A percentile compares a stretch with the other conserved stretches of the same genome.
These are phyloP conservation scores for Platyscapa corneri DNA, from an alignment of 1,140 invertebrate genomes.

Conservation along the genomic window DNA sequence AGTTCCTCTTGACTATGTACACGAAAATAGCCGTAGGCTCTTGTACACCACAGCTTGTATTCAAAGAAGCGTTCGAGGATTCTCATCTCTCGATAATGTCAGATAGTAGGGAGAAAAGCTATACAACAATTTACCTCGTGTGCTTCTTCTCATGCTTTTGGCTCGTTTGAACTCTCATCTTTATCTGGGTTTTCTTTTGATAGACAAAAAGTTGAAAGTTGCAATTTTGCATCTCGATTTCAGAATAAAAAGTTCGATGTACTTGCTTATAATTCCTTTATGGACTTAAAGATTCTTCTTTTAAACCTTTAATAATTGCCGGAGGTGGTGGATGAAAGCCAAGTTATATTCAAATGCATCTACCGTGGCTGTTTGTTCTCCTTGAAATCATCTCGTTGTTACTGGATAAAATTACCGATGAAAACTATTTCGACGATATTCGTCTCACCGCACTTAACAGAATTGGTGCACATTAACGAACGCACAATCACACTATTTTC, in stretches of 20 bases:
- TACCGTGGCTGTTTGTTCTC: no score
- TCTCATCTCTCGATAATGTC: slow-evolving; percentile 23
- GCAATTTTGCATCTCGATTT: background rate
- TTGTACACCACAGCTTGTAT: slow-evolving; percentile 5
- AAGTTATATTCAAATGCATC: background rate
- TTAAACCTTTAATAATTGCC: background rate
- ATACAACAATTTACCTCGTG: slow-evolving; percentile 22
- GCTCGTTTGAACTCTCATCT: background rate
- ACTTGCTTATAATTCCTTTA: background rate
- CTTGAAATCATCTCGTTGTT: no score
- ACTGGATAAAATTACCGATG: no score
- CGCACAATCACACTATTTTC: no score
- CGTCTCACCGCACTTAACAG: no score
- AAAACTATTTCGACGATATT: no score
- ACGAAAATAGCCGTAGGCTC: slow-evolving; percentile 10
- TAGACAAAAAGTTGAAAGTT: background rate
- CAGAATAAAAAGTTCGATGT: background rate
- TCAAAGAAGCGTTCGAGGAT: slow-evolving; percentile 18
- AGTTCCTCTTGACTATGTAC: background rate
- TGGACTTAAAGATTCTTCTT: background rate
- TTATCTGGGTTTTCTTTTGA: background rate
- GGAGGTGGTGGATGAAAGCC: background rate
- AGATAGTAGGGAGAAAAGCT: background rate
- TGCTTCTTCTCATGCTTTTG: slow-evolving; percentile 1
- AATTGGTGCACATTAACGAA: no score